A percentile compares a stretch with the other conserved stretches of the same genome.
These are phyloP conservation scores for Macrosteles quadrilineatus DNA, from an alignment of 1,140 invertebrate genomes.

Conservation along the genomic window DNA sequence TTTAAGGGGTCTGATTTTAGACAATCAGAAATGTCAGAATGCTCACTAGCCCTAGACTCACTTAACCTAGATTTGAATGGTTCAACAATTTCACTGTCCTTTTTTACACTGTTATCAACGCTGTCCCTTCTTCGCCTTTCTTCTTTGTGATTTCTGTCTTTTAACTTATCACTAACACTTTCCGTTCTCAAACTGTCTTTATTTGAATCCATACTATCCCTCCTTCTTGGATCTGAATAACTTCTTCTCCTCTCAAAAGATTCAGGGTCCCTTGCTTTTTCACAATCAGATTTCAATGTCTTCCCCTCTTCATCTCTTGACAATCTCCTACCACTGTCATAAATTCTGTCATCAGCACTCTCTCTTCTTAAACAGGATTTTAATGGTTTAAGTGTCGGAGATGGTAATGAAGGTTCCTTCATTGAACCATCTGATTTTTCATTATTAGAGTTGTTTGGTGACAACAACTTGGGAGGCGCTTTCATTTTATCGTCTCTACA, in stretches of 20 bases:
- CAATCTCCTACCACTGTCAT: conserved; percentile 33
- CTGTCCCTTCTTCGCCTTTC: conserved; percentile 37
- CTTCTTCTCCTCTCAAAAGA: conserved; percentile 41
- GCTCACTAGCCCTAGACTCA: conserved; percentile 30
- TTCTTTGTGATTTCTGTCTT: conserved; percentile 38
- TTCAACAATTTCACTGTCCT: conserved; percentile 31
- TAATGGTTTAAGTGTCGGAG: conserved; percentile 26
- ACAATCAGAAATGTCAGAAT: conserved; percentile 30
- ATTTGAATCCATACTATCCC: conserved; percentile 25
- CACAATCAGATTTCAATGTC: conserved; percentile 38
- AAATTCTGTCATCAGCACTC: conserved; percentile 35
- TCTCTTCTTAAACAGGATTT: conserved; percentile 37
- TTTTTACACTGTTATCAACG: conserved; percentile 30
- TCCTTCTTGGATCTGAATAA: conserved; percentile 22
- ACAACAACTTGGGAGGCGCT: conserved; percentile 18
- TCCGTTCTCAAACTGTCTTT: conserved; percentile 32
- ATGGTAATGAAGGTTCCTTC: conserved; percentile 16
- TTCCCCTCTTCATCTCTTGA: conserved; percentile 40
- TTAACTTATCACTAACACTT: conserved; percentile 39
- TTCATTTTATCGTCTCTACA: conserved; percentile 31
- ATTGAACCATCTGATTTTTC: conserved; percentile 30
- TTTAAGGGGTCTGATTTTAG: conserved; percentile 15
- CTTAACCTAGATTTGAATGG: conserved; percentile 28
- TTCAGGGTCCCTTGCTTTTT: conserved; percentile 40
- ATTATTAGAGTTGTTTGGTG: conserved; percentile 21